Base-by-base conservation (phyloP, 1,140 invertebrate species). In the Theocolax elegans region DNA sequence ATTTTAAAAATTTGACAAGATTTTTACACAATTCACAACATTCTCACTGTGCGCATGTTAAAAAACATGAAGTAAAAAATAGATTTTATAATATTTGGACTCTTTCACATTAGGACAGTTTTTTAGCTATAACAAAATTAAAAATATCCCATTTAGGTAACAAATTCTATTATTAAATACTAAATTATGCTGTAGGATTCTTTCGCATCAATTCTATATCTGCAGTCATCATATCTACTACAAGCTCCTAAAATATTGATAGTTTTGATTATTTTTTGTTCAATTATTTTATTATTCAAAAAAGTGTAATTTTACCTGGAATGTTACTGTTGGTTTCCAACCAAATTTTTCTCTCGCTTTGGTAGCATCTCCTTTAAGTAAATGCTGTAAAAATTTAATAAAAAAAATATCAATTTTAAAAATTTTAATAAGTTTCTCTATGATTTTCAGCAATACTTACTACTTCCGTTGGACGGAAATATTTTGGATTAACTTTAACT, bases 381-480 rank as follows among this genome's bases (percentile, higher is more conserved):
- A 88, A 81, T 97, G 95, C 92, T 35, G 10, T 35, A 10, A 35
- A 35, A 35, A 35, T 35, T 35, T 35, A 6, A 6, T 35, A 35
- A 35, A 35, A 35, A 6, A 6, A 6, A 35, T 35, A 6, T 35
- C 4, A 6, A 35, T 35, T 35, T 10, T 6, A 35, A 35, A 35
- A 6, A 35, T 35, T 6, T 35, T 6, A 35, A 35, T 35, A n/a
- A n/a, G n/a, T n/a, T n/a, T n/a, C n/a, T n/a, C n/a, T n/a, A 35
- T 35, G 10, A 35, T 6, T 6, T 35, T 35, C 10, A 35, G 10
- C 31, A 10, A 25, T 67, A 89, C 94, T 91, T 86, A 96, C 95
- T 77, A 99, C 98, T 94, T 99, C 97, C 6, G 98, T 97, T 27
- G 98, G 97, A 64, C 98, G 89, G 81, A 98, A 99, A 87, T 94